Evolutionary conservation across 2,888 invertebrate species (phyloP), one percentile per base, ranked within the genome.

Genomic region (Tenodera sinensis): DNA sequence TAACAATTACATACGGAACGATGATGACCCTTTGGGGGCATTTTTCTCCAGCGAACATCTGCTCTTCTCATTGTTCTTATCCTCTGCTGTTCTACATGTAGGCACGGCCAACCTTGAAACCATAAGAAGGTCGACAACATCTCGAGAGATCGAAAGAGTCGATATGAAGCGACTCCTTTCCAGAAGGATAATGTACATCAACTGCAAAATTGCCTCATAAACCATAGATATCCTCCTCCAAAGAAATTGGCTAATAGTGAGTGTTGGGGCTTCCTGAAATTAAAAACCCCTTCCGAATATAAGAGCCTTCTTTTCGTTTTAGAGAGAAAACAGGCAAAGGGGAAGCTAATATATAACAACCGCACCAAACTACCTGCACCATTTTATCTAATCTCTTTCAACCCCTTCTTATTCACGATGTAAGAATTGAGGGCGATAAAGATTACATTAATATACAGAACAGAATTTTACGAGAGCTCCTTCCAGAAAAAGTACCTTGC

Each of bases 221-320:
- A 42, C 83, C 87, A 28, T 87, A 83, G 20, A 87, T 42, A 28
- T 42, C 30, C 25, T 28, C 47, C 25, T 81, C 14, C 83, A 71
- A 83, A 87, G 83, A 87, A 71, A 87, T 83, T 87, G 83, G 87
- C 83, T 34, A 25, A 87, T 87, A 34, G 27, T 87, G 25, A 84
- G 30, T 27, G n/a, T 82, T 30, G 42, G 34, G 25, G 71, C 87
- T 87, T 87, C 87, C 87, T 87, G 28, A 87, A 87, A 87, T 87
- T 83, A 83, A 85, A n/a, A 30, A 30, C 54, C 54, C 54, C 54
- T 71, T 71, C 54, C 54, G 54, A 71, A 71, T 71, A 14, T 71
- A 71, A 71, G 20, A 20, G 54, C 20, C 54, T 71, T 25, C 15
- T 15, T 71, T 25, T 71, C 54, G 15, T 71, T 71, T 71, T 71